Percentiles rank a stretch among this genome's conserved stretches.
Evolutionary conservation across 2,797 vertebrate genomes (phyloP).

Genomic region (Crocodylus rhombifer): DNA sequence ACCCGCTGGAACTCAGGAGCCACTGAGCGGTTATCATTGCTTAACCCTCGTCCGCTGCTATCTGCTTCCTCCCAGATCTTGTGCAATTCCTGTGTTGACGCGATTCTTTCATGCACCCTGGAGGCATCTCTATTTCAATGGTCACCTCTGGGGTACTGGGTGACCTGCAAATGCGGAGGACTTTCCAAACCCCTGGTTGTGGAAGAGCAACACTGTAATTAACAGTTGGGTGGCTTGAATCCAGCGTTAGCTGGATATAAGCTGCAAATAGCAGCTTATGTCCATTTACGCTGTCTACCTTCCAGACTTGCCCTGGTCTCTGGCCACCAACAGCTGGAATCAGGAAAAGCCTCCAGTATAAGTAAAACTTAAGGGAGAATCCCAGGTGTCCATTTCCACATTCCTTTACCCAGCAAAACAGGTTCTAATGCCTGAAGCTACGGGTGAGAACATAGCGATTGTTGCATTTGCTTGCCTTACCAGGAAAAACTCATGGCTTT

Average conservation of each 20-base stretch:
- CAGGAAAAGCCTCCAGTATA: neutral
- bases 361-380: neutral
- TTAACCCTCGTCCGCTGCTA: too few species aligned
- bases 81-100: neutral
- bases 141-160: neutral
- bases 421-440: neutral
- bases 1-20: too few species aligned
- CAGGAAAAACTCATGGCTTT: neutral
- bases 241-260: neutral
- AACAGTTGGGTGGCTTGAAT: neutral
- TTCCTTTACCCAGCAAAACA: neutral
- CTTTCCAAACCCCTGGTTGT: neutral
- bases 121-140: neutral
- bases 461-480: neutral
- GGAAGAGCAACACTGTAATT: neutral
- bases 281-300: neutral
- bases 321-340: neutral
- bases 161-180: conserved; percentile 35
- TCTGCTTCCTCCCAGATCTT: neutral
- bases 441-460: neutral
- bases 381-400: neutral
- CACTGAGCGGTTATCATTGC: too few species aligned
- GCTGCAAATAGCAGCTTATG: neutral
- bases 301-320: neutral
- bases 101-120: neutral